Base-by-base conservation (phyloP, 1,140 invertebrate genomes). In the Physella acuta region DNA sequence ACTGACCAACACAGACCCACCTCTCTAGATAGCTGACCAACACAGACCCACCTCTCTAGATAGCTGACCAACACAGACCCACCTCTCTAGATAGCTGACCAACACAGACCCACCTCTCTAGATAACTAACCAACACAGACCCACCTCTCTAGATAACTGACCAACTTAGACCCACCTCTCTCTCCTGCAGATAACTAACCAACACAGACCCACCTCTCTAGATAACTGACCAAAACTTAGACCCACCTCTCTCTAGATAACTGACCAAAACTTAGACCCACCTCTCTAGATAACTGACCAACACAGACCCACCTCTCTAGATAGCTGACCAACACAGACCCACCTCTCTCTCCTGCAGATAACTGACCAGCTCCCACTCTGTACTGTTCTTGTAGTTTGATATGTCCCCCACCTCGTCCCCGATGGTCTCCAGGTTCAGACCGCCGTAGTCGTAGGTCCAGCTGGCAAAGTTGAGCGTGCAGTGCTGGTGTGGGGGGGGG, bases 361-460 rank as follows among this genome's bases (percentile, higher is more conserved):
- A 81, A 44, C 72, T 70, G 3, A 80, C 62, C 31, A 87, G 74
- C n/a, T 78, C 71, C 86, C 85, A 87, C 74, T 87, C 87, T 3
- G 84, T 85, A 69, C 80, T 87, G 3, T 76, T 76, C 30, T 87
- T 84, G 71, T 87, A 87, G 73, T 86, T 87, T 20, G 84, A 78
- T 37, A 79, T 64, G 62, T 87, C 85, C 4, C 85, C 86, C 49
- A 70, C 52, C 5, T 68, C 56, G 2, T 8, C 34, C 4, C 71
- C 75, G 30, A 74, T 53, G 28, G 70, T 79, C 30, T 77, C 30
- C 30, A 81, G 71, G 59, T 83, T 82, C 11, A 79, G 61, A 28
- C 72, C 76, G 71, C 75, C 79, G 53, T 93, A 93, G 81, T 97
- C 95, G 84, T 97, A 97, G 0, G 95, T 96, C 95, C 95, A 98